These are phyloP conservation scores for Marcusenius ussheri DNA, from an alignment of 2,113 vertebrate species.

Conservation along the genomic window DNA sequence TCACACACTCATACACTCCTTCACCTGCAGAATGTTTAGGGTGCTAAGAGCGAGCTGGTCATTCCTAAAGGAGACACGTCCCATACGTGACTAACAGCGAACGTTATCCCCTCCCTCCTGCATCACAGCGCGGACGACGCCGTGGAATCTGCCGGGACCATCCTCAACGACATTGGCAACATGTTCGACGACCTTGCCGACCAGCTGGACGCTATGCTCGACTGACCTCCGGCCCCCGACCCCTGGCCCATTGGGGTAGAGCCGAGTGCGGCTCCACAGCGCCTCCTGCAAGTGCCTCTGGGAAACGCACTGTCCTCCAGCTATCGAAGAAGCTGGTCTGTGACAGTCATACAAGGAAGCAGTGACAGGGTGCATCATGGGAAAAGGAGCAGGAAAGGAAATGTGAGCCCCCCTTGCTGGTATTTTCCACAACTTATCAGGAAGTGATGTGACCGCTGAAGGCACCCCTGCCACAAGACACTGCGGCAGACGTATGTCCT, in stretches of 20 bases:
- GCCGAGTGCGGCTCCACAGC: neutral
- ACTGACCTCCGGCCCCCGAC: conserved; percentile 48
- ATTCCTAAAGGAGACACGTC: neutral
- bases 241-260: neutral
- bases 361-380: neutral
- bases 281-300: neutral
- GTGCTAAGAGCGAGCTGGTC: neutral
- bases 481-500: neutral
- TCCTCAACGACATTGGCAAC: conserved; percentile 91
- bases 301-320: neutral
- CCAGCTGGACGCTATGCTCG: conserved; percentile 92
- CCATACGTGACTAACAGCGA: neutral
- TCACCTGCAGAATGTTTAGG: neutral
- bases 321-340: neutral
- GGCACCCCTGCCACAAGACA: neutral
- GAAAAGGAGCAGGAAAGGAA: neutral
- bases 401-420: neutral
- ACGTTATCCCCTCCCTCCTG: neutral
- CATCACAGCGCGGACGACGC: conserved; percentile 42
- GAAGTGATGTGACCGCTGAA: neutral
- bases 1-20: neutral
- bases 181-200: conserved; percentile 92
- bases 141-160: conserved; percentile 69
- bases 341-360: neutral
- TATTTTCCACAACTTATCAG: neutral